A percentile compares a stretch with the other conserved stretches of the same genome.
Conservation (phyloP, 2,113 vertebrate species). For the Nycticryphes semicollaris region DNA sequence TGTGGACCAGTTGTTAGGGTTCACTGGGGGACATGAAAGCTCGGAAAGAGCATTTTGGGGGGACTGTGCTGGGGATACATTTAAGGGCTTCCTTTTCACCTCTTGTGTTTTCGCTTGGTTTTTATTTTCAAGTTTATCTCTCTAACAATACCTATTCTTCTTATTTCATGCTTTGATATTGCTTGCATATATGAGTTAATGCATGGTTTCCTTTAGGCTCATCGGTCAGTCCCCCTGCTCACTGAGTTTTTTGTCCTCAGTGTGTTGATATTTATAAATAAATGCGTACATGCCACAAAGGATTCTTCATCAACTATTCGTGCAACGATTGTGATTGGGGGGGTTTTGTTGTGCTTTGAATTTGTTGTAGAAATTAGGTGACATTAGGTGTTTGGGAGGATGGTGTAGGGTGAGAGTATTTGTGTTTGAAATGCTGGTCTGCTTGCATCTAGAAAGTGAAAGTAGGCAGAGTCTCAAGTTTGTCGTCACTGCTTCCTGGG, state of each 20-base stretch:
- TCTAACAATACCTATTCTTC: background rate
- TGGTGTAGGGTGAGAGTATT: background rate
- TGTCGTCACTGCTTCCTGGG: background rate
- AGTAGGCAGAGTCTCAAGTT: background rate
- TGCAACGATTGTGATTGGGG: rapidly evolving
- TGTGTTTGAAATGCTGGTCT: rapidly evolving
- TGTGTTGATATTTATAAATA: background rate
- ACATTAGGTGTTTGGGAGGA: background rate
- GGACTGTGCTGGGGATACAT: background rate
- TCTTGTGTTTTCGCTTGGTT: background rate
- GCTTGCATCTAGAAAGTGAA: constrained; percentile 7
- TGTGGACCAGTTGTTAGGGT: background rate
- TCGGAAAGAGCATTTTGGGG: rapidly evolving
- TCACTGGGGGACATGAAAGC: background rate
- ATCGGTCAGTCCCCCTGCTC: background rate
- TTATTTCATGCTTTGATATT: background rate
- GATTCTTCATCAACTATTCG: background rate
- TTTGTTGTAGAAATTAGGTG: background rate
- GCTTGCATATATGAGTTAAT: background rate
- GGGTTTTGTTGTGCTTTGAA: background rate
- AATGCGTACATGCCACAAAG: background rate
- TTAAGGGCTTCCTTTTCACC: background rate
- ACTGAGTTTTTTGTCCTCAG: rapidly evolving
- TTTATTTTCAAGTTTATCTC: background rate
- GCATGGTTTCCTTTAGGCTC: background rate